phyloP scores from a whole-genome alignment of 2,797 vertebrate species.

The Pseudochaenichthys georgianus region DNA sequence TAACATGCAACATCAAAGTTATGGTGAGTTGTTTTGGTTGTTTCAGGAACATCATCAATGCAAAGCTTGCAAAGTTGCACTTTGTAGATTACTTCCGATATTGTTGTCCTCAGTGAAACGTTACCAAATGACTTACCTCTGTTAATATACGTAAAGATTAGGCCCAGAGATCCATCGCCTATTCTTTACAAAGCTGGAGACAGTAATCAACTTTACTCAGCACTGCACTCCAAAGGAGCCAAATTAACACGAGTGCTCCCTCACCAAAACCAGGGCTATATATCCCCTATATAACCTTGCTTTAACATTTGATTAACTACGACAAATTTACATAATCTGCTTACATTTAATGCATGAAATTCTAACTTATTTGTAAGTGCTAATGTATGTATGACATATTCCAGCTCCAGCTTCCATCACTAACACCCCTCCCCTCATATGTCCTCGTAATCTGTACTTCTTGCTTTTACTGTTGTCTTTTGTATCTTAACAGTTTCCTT shows the following conservation, averaged over 20 bases:
- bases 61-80: constrained; percentile 76
- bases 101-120: constrained; percentile 45
- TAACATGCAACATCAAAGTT: constrained; percentile 45
- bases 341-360: constrained; percentile 85
- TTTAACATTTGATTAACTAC: constrained; percentile 79
- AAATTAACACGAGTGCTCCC: constrained; percentile 46
- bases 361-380: constrained; percentile 79
- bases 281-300: constrained; percentile 79
- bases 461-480: constrained; percentile 75
- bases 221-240: constrained; percentile 59
- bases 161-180: constrained; percentile 38
- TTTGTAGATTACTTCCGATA: constrained; percentile 69
- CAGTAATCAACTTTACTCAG: constrained; percentile 42
- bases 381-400: constrained; percentile 76
- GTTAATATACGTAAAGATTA: constrained; percentile 38
- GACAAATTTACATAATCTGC: constrained; percentile 76
- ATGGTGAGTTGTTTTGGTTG: constrained; percentile 42
- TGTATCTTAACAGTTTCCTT: constrained; percentile 76
- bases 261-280: constrained; percentile 72
- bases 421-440: constrained; percentile 66
- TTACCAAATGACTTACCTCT: constrained; percentile 48
- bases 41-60: constrained; percentile 51
- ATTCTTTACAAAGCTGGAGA: constrained; percentile 34
- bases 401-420: constrained; percentile 74
- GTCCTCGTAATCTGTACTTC: constrained; percentile 65